phyloP scores from a whole-genome alignment of 2,888 invertebrate genomes.

The Andrena chrysosceles region DNA sequence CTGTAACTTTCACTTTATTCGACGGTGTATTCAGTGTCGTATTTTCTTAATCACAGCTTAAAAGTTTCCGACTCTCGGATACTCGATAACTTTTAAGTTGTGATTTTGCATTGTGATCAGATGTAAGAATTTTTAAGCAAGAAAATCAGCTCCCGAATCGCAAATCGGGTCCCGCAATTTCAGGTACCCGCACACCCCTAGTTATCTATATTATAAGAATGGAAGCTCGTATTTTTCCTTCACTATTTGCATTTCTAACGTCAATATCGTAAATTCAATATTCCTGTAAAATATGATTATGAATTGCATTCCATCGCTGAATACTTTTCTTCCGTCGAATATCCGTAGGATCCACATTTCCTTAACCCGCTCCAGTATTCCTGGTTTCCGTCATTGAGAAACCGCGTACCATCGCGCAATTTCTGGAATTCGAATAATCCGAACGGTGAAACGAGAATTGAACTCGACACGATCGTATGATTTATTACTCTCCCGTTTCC shows the following conservation, averaged over 20 bases:
- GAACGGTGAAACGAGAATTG: constrained; percentile 2
- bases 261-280: not conserved
- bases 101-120: too few species aligned
- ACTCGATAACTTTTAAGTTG: too few species aligned
- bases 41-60: too few species aligned
- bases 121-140: too few species aligned
- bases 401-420: constrained; percentile 28
- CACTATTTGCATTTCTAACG: not conserved
- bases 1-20: too few species aligned
- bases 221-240: too few species aligned
- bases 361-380: constrained; percentile 14
- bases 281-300: not conserved
- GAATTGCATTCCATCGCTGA: not conserved
- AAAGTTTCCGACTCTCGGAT: too few species aligned
- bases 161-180: too few species aligned
- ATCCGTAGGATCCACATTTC: not conserved
- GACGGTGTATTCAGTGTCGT: too few species aligned
- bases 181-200: too few species aligned
- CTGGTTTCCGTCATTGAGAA: constrained; percentile 18
- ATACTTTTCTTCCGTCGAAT: constrained; percentile 10
- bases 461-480: constrained; percentile 8
- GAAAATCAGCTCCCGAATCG: too few species aligned
- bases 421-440: constrained; percentile 45
- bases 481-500: constrained; percentile 26
- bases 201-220: not conserved